These are phyloP conservation scores for Babylonia areolata DNA, from an alignment of 1,140 invertebrate species.

Conservation along the genomic window DNA sequence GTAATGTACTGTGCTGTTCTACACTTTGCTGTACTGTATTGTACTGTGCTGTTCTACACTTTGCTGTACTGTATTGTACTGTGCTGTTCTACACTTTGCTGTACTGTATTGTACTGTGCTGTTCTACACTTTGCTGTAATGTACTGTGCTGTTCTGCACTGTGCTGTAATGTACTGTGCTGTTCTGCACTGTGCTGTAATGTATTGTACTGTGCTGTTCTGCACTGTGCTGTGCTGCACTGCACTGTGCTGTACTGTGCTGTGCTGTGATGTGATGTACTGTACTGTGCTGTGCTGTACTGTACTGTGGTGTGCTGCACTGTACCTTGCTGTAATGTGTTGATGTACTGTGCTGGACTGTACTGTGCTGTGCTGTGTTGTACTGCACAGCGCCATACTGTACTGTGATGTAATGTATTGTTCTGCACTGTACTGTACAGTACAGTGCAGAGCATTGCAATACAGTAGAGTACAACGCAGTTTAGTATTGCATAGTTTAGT, in stretches of 20 bases:
- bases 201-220: no score
- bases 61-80: background rate
- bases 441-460: no score
- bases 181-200: no score
- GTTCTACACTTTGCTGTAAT: no score
- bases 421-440: background rate
- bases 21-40: background rate
- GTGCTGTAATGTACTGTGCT: no score
- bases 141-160: no score
- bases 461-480: no score
- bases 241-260: background rate
- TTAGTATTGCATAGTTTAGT: background rate
- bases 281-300: conserved; percentile 4
- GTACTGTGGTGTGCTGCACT: background rate
- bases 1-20: no score
- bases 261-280: background rate
- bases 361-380: no score
- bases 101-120: background rate
- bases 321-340: no score
- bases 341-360: no score
- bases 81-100: background rate
- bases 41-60: background rate
- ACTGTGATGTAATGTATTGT: background rate
- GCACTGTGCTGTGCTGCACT: background rate
- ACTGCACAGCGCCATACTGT: background rate